phyloP scores from a whole-genome alignment of 2,888 invertebrate species.

The Crematogaster levior region DNA sequence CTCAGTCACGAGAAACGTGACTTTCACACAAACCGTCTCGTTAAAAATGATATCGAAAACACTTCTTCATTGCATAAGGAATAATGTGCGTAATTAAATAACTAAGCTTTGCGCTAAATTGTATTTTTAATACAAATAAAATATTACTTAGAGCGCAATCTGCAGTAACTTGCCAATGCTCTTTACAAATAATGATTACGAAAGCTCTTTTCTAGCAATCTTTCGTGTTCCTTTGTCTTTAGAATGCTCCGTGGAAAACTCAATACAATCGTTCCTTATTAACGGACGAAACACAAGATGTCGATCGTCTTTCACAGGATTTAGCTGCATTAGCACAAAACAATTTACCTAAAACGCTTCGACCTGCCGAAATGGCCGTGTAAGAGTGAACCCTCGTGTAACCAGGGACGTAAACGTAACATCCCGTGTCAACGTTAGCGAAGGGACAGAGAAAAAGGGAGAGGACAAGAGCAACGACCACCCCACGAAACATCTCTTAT shows the following conservation, averaged over 20 bases:
- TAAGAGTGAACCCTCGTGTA: slow-evolving; percentile 63
- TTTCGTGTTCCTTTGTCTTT: slow-evolving; percentile 7
- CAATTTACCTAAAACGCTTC: slow-evolving; percentile 78
- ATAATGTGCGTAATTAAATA: not conserved
- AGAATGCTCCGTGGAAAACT: not conserved
- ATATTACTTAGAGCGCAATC: not conserved
- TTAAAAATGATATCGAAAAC: slow-evolving; percentile 1
- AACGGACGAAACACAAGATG: slow-evolving; percentile 31
- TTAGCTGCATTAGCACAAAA: slow-evolving; percentile 67
- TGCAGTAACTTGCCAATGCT: not conserved
- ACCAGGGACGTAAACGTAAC: slow-evolving; percentile 63
- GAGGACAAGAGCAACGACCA: slow-evolving; percentile 19
- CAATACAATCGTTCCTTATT: slow-evolving; percentile 10
- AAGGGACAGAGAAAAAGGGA: slow-evolving; percentile 14
- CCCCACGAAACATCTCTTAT: slow-evolving; percentile 68
- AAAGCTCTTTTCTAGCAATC: not conserved
- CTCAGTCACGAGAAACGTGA: slow-evolving; percentile 4
- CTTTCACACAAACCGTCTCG: not conserved
- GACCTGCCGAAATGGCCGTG: slow-evolving; percentile 70
- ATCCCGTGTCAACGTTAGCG: slow-evolving; percentile 55
- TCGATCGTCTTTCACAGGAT: slow-evolving; percentile 35
- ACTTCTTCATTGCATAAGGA: not conserved
- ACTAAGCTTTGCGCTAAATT: not conserved
- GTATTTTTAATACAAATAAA: not conserved
- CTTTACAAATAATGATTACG: not conserved